These are phyloP conservation scores for Oreonectes daqikongensis DNA, from an alignment of 2,797 vertebrate species.

Conservation along the genomic window DNA sequence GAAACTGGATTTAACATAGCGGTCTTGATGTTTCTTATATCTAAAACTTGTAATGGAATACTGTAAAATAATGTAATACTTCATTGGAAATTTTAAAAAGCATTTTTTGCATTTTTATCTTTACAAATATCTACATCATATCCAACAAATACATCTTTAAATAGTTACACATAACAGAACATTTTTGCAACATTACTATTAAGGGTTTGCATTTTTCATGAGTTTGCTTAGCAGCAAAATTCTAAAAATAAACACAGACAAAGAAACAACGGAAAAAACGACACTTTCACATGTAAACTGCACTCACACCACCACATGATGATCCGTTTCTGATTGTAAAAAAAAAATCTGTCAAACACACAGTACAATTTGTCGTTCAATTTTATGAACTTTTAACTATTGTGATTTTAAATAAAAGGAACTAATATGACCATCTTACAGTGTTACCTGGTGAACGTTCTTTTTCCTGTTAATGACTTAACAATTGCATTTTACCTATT, in stretches of 20 bases:
- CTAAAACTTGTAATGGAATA: no score
- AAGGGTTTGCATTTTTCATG: slow-evolving; percentile 3
- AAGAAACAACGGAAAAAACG: neutral
- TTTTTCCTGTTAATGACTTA: no score
- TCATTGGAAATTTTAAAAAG: no score
- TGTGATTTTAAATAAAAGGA: no score
- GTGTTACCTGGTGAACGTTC: no score
- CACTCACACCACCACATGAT: neutral
- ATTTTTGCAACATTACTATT: slow-evolving; percentile 5
- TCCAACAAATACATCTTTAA: slow-evolving; percentile 46
- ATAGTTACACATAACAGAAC: slow-evolving; percentile 36
- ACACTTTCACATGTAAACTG: neutral
- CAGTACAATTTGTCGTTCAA: neutral
- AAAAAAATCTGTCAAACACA: neutral
- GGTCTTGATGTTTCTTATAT: no score
- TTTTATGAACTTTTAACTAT: neutral
- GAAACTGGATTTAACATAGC: no score
- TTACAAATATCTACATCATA: slow-evolving; percentile 47
- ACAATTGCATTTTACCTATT: no score
- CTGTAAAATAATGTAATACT: no score
- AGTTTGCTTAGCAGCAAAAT: neutral
- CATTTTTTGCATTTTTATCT: no score
- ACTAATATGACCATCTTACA: no score
- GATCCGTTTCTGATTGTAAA: neutral
- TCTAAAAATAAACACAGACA: neutral